Evolutionary conservation across 2,888 invertebrate species (phyloP), one percentile per base, ranked within the genome.

Genomic region (Hypercompe scribonia): DNA sequence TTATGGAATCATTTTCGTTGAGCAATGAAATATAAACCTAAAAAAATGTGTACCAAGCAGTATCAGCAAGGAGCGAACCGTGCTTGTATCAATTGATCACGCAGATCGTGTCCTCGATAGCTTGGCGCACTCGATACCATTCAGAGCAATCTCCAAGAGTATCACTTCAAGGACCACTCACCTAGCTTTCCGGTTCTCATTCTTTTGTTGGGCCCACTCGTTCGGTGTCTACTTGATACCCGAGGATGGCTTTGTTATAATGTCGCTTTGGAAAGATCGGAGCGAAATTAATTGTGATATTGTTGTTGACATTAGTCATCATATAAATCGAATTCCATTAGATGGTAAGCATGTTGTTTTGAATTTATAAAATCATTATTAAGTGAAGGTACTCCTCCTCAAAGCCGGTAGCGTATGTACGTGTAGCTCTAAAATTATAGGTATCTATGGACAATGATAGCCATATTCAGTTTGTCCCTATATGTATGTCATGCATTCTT

Each of bases 81-180:
- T 90, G 92, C 90, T 91, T 88, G 89, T 91, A 92, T 93, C 92
- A 95, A 93, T 94, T 94, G 95, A 95, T 94, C 92, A 91, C 91
- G 94, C 93, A 92, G 93, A 93, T 93, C 87, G 83, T 82, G 83
- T 87, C 78, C 83, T 83, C 87, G 87, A 83, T 87, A 86, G 89
- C 84, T 83, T 83, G 80, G 84, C 81, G 88, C 77, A 89, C 90
- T 90, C 85, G 86, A 89, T 89, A 90, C 90, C 91, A 92, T 92
- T 93, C 91, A 90, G 84, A 86, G 82, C 90, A 90, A 92, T 93
- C 91, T 90, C 86, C 88, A 88, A 90, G 90, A 87, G 89, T 91
- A 87, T 88, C 83, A 87, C 72, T 84, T 90, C 82, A 88, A 93
- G 94, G 83, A 87, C 88, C 93, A 89, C 94, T 94, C 90, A 88